Percentiles rank a stretch among this genome's conserved stretches.
phyloP scores from a whole-genome alignment of 2,113 vertebrate genomes.

The Boulengerochromis microlepis region DNA sequence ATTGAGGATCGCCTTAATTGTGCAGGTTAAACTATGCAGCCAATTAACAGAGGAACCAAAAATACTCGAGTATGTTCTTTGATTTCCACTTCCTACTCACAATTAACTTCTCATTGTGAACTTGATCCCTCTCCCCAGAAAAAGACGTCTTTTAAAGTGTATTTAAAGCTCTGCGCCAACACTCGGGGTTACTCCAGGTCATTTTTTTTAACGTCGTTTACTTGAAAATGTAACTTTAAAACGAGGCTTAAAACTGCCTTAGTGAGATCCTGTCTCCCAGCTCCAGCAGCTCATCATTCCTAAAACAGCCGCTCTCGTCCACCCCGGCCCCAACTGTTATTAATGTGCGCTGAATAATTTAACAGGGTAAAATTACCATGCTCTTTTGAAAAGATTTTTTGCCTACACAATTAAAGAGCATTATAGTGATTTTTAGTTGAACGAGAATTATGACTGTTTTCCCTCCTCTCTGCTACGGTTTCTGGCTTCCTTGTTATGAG shows the following conservation, averaged over 20 bases:
- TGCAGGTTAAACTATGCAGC: neutral
- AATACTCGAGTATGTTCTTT: neutral
- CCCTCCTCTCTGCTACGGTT: constrained; percentile 34
- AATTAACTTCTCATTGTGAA: neutral
- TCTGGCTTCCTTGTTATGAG: constrained; percentile 39
- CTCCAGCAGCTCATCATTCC: constrained; percentile 68
- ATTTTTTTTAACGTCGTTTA: constrained; percentile 36
- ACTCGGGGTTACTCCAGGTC: constrained; percentile 42
- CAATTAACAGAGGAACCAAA: neutral
- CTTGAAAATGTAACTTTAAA: constrained; percentile 60
- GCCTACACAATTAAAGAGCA: constrained; percentile 77
- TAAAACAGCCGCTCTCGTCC: constrained; percentile 70
- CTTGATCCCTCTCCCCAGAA: neutral
- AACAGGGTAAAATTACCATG: constrained; percentile 79
- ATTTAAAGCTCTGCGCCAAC: neutral
- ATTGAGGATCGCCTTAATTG: neutral
- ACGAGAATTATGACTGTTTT: constrained; percentile 69
- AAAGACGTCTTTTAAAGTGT: neutral
- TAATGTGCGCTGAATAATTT: constrained; percentile 80
- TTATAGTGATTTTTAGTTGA: constrained; percentile 75
- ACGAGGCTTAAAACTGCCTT: constrained; percentile 38
- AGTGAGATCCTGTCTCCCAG: constrained; percentile 54
- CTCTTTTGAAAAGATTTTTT: constrained; percentile 76
- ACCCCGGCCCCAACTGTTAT: constrained; percentile 68
- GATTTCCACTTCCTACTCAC: neutral